Evolutionary conservation across 2,113 vertebrate genomes (phyloP).

Genomic region (Sturnira hondurensis): DNA sequence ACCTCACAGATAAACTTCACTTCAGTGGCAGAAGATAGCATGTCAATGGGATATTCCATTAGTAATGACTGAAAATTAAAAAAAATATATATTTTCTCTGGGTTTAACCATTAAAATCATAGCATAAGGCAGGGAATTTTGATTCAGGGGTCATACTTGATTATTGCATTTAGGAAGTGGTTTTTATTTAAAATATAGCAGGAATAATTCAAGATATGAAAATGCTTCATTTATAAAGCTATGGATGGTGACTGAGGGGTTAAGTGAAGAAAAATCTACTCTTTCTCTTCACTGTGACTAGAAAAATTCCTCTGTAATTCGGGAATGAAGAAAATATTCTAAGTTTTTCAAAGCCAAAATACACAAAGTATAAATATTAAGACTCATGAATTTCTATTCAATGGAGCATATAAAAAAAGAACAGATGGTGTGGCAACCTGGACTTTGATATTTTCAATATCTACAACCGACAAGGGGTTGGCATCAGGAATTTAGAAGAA

Average conservation of each 20-base stretch:
- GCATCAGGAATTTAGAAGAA: background rate
- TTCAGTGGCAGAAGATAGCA: background rate
- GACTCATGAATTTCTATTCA: background rate
- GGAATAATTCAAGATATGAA: background rate
- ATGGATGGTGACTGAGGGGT: background rate
- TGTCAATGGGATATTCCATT: background rate
- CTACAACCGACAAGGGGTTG: background rate
- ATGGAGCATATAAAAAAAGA: background rate
- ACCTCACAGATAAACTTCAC: background rate
- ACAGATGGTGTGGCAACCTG: slow-evolving; percentile 29
- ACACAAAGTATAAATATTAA: background rate
- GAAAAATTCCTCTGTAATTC: background rate
- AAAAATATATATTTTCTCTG: background rate
- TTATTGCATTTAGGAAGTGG: background rate
- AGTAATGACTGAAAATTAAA: background rate
- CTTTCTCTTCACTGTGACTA: background rate
- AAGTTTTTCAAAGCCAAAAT: background rate
- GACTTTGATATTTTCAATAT: slow-evolving; percentile 33
- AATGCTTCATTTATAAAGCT: background rate
- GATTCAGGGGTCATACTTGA: background rate
- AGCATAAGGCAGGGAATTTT: background rate
- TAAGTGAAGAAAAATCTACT: background rate
- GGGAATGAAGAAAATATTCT: background rate
- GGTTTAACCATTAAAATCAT: background rate
- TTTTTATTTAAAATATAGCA: background rate